Evolutionary conservation across 1,140 invertebrate genomes (phyloP), one percentile per base, ranked within the genome.

Genomic region (Drosophila pruinosa): DNA sequence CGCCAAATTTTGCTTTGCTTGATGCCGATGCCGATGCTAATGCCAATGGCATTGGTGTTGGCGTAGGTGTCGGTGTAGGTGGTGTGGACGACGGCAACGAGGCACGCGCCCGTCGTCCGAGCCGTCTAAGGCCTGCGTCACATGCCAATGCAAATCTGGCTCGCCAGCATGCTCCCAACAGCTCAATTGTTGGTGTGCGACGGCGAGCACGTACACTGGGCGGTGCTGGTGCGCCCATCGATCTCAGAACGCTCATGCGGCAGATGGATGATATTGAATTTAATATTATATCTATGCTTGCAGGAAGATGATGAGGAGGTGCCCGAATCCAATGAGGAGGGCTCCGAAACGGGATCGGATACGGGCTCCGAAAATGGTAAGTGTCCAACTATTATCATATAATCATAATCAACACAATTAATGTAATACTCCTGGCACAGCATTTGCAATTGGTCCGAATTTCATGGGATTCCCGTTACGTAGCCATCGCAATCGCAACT

Each of bases 221-320:
- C 61, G 78, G 78, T 67, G 39, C 62, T 31, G 58, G 43, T 63
- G 64, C 77, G 61, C 68, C 77, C 24, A 61, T 80, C 53, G 77
- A 86, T 64, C 68, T 85, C 61, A 57, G 80, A 86, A 70, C 81
- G 41, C 63, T 85, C 31, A 81, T 81, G 73, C 73, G 80, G 74
- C 77, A 78, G 56, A 78, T 82, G 75, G 74, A 90, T 86, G 80
- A 85, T 88, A 77, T 86, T 88, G 75, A 89, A 76, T 75, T 76
- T 77, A 82, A 88, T 80, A 88, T 90, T 81, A 76, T 85, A 75
- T 90, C 88, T 90, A 78, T 89, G 75, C 78, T 91, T 91, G 72
- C 89, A 91, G 90, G 90, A 91, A 90, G 90, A 91, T 90, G 90
- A 91, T 72, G 90, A 91, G 63, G 90, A 91, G 63, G 88, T 90